Conservation (phyloP, 2,888 invertebrate genomes). For the Tridacna gigas region DNA sequence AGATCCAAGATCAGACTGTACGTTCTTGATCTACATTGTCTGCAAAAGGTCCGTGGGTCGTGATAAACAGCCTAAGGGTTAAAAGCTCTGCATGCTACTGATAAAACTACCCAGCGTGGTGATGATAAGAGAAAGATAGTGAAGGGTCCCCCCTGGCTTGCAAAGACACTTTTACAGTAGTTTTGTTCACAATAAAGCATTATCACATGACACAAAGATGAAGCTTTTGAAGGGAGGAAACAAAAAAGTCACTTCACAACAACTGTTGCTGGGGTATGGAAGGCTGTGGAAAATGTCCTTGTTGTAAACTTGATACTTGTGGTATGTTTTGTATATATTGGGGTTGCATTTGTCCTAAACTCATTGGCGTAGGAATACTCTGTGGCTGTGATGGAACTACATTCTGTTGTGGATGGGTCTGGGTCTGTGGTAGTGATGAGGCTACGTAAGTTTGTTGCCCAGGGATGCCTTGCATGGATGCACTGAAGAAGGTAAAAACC, state of each 20-base stretch:
- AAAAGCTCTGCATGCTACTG: too few species aligned
- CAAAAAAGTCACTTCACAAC: conserved; percentile 33
- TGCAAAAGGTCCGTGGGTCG: too few species aligned
- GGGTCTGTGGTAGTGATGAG: conserved; percentile 43
- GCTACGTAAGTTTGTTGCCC: conserved; percentile 38
- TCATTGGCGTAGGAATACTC: conserved; percentile 48
- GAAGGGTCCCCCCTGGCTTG: too few species aligned
- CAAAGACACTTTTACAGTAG: too few species aligned
- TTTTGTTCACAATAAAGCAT: too few species aligned
- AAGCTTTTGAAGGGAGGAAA: too few species aligned
- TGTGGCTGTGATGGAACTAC: conserved; percentile 60
- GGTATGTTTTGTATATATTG: conserved; percentile 54
- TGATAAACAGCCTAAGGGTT: too few species aligned
- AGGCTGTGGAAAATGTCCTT: conserved; percentile 50
- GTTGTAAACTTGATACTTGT: conserved; percentile 44
- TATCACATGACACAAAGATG: too few species aligned
- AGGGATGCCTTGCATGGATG: conserved; percentile 37
- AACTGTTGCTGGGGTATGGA: conserved; percentile 58
- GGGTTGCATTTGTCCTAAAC: conserved; percentile 40
- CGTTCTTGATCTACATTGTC: too few species aligned
- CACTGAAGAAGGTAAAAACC: conserved; percentile 33
- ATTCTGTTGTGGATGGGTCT: conserved; percentile 56
- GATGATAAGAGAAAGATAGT: too few species aligned
- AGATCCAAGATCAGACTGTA: too few species aligned
- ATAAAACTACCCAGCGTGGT: too few species aligned